Conservation (phyloP, 1,140 invertebrate genomes). For the Pogonognathellus flavescens region DNA sequence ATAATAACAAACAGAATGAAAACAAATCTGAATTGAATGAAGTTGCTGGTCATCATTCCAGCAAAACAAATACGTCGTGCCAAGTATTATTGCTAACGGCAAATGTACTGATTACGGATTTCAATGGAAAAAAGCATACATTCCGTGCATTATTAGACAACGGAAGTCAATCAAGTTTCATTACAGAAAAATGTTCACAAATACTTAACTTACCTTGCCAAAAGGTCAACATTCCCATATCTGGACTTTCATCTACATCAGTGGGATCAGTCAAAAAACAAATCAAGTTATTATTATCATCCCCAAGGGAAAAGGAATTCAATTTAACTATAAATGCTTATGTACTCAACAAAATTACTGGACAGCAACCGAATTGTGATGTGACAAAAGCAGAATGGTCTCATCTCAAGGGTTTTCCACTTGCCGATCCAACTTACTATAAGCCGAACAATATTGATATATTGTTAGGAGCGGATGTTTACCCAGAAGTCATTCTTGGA, state of each 20-base stretch:
- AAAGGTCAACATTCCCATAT: neutral
- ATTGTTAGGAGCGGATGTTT: neutral
- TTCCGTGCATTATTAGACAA: conserved; percentile 8
- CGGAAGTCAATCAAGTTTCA: neutral
- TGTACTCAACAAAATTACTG: neutral
- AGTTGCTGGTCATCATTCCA: neutral
- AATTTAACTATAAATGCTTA: too few relatives aligned
- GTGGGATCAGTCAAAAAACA: neutral
- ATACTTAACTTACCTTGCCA: neutral
- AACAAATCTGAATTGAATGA: too few relatives aligned
- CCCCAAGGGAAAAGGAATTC: neutral
- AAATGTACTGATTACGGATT: neutral
- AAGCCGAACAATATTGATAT: neutral
- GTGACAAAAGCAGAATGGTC: neutral
- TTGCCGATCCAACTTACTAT: conserved; percentile 16
- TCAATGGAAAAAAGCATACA: neutral
- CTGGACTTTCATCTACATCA: neutral
- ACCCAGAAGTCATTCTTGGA: neutral
- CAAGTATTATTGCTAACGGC: conserved; percentile 18
- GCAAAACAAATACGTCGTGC: neutral
- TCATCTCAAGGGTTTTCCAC: neutral
- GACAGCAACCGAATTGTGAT: neutral
- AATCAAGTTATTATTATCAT: neutral
- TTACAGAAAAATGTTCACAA: conserved; percentile 1
- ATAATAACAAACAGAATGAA: neutral